Percentiles rank a stretch among this genome's conserved stretches.
phyloP scores from a whole-genome alignment of 2,888 invertebrate species.

The Lydus trimaculatus region DNA sequence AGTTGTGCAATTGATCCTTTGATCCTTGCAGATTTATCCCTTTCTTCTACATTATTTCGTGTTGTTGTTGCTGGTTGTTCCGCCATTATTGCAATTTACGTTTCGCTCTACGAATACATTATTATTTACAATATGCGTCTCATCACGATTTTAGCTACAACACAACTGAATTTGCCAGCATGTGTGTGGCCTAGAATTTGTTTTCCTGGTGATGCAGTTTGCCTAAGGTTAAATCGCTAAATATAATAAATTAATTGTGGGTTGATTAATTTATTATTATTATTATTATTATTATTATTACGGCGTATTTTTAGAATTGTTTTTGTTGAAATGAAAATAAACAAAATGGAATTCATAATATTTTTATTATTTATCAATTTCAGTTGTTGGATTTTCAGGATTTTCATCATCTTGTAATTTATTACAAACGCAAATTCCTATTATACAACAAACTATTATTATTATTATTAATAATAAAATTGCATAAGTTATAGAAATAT shows the following conservation, averaged over 20 bases:
- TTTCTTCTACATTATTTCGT: constrained; percentile 13
- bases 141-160: constrained; percentile 4
- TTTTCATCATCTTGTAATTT: constrained; percentile 4
- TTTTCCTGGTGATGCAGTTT: constrained; percentile 13
- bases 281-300: neutral
- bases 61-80: constrained; percentile 21
- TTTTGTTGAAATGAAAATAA: constrained; percentile 9
- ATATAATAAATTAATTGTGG: neutral
- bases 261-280: neutral
- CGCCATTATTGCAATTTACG: neutral
- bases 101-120: neutral
- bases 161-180: neutral
- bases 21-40: constrained; percentile 9
- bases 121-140: constrained; percentile 10
- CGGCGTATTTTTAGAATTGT: constrained; percentile 9
- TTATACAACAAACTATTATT: constrained; percentile 15
- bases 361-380: constrained; percentile 15
- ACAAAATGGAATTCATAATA: neutral
- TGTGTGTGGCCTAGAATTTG: neutral
- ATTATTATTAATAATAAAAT: constrained; percentile 22
- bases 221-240: constrained; percentile 10
- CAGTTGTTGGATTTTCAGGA: constrained; percentile 13
- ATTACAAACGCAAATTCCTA: constrained; percentile 12
- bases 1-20: constrained; percentile 33
- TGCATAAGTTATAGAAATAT: constrained; percentile 42